Conservation (phyloP, 2,797 vertebrate species). For the Enteromius anoplus region DNA sequence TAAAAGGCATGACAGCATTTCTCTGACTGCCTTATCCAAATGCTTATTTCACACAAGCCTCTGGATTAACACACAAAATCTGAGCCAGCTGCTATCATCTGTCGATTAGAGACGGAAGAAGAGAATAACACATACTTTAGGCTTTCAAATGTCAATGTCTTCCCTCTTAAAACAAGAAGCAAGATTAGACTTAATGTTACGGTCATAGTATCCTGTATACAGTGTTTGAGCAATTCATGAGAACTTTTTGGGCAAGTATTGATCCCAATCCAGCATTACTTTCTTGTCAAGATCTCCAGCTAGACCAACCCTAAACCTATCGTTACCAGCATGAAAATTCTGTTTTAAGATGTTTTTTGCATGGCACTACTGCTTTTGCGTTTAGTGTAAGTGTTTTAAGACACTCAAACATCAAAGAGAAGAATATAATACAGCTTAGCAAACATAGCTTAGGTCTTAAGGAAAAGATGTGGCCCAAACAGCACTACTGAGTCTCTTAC, state of each 20-base stretch:
- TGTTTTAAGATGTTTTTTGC: background rate
- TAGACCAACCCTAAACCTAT: background rate
- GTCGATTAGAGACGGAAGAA: constrained; percentile 30
- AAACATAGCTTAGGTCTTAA: constrained; percentile 34
- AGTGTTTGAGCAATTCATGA: background rate
- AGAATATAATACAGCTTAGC: constrained; percentile 36
- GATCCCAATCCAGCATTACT: background rate
- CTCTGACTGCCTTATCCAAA: constrained; percentile 34
- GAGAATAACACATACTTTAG: background rate
- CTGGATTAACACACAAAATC: constrained; percentile 35
- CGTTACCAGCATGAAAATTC: background rate
- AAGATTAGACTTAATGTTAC: background rate
- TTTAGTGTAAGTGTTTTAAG: constrained; percentile 36
- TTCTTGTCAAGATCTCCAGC: background rate
- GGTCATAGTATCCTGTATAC: background rate
- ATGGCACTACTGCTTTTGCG: background rate
- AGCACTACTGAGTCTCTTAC: constrained; percentile 10
- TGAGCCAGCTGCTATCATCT: constrained; percentile 41
- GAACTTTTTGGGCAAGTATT: background rate
- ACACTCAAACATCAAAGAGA: constrained; percentile 33
- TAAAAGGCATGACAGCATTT: constrained; percentile 39
- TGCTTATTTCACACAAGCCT: constrained; percentile 47
- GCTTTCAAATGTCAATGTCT: background rate
- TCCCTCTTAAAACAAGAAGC: background rate
- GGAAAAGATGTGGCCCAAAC: constrained; percentile 38